Evolutionary conservation across 2,113 vertebrate species (phyloP).

Genomic region (Channa maculata): DNA sequence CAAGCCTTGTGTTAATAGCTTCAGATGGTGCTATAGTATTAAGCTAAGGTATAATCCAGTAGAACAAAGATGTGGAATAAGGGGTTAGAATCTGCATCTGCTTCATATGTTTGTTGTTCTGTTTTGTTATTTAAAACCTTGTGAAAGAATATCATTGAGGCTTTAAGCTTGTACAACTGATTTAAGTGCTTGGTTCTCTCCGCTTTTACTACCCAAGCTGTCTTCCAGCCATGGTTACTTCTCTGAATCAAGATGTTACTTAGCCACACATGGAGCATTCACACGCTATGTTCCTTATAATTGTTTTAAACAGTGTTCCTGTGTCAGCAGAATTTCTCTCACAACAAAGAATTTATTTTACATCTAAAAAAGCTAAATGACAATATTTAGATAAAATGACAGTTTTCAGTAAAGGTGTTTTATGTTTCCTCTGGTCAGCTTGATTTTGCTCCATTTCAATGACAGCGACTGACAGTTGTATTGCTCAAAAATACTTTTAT

Average conservation of each 20-base stretch:
- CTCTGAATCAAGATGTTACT: conserved; percentile 30
- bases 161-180: conserved; percentile 26
- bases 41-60: conserved; percentile 66
- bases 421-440: conserved; percentile 13
- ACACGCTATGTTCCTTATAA: conserved; percentile 17
- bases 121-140: conserved; percentile 54
- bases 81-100: conserved; percentile 47
- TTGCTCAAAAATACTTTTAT: neutral
- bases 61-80: conserved; percentile 66
- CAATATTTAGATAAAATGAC: conserved; percentile 1
- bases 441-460: conserved; percentile 18
- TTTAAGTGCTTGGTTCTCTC: conserved; percentile 27
- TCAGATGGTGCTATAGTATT: conserved; percentile 75
- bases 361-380: neutral
- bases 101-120: conserved; percentile 38
- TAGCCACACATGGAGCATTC: conserved; percentile 21
- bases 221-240: conserved; percentile 59
- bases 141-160: conserved; percentile 41
- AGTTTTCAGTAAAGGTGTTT: conserved; percentile 21
- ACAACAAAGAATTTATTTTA: conserved; percentile 5
- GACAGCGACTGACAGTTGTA: neutral
- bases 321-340: neutral
- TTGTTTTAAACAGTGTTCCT: conserved; percentile 23
- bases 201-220: conserved; percentile 28
- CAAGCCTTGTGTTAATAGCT: conserved; percentile 61